Conservation (phyloP, 1,140 invertebrate genomes). For the Halyomorpha halys region DNA sequence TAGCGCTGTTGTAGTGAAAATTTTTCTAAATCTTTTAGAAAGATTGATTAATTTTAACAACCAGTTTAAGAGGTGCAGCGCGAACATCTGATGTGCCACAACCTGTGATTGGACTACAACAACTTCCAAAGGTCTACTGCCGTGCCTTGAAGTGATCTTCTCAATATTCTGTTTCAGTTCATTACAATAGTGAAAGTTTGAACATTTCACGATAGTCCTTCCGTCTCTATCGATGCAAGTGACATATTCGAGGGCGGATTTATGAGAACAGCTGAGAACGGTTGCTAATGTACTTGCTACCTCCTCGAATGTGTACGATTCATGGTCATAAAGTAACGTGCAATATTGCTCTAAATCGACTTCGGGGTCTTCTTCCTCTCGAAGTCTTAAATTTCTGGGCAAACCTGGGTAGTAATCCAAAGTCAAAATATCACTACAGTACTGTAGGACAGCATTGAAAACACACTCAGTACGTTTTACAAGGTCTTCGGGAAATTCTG, state of each 20-base stretch:
- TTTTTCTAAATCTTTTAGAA: slow-evolving; percentile 60
- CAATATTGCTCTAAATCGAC: slow-evolving; percentile 58
- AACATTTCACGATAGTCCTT: slow-evolving; percentile 75
- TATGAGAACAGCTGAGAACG: slow-evolving; percentile 74
- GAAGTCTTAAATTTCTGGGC: slow-evolving; percentile 34
- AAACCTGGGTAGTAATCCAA: slow-evolving; percentile 55
- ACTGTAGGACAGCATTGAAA: slow-evolving; percentile 66
- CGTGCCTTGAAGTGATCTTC: slow-evolving; percentile 65
- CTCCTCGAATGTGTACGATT: slow-evolving; percentile 93
- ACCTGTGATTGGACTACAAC: slow-evolving; percentile 77
- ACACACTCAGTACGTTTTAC: slow-evolving; percentile 54
- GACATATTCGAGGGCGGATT: slow-evolving; percentile 82
- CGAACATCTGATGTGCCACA: slow-evolving; percentile 89
- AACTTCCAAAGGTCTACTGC: slow-evolving; percentile 66
- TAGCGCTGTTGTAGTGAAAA: slow-evolving; percentile 58
- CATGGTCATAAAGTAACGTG: slow-evolving; percentile 92
- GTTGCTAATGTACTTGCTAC: slow-evolving; percentile 78
- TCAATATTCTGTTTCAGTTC: slow-evolving; percentile 70
- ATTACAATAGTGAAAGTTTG: slow-evolving; percentile 58
- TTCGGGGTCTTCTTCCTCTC: slow-evolving; percentile 44
- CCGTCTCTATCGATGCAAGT: slow-evolving; percentile 90
- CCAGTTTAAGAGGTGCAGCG: slow-evolving; percentile 78
- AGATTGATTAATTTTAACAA: slow-evolving; percentile 70
- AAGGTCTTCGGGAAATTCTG: slow-evolving; percentile 53
- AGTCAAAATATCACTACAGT: slow-evolving; percentile 69